Base-by-base conservation (phyloP, 2,888 invertebrate genomes). In the Pelosia muscerda region DNA sequence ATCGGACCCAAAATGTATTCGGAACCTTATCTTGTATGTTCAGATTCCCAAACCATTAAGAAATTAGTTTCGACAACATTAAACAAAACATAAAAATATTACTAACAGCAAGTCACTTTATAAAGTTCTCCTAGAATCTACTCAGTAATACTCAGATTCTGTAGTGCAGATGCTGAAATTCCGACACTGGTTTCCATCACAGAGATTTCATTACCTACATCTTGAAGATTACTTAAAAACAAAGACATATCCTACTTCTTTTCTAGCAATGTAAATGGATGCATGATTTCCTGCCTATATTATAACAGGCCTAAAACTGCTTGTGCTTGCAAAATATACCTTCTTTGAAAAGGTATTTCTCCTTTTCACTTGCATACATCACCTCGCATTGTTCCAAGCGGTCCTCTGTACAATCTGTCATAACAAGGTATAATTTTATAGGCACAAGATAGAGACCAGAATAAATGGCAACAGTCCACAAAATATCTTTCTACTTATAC, bases 11-110 rank as follows among this genome's bases (percentile, higher is more conserved):
- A 90, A 89, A 90, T 89, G 89, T 88, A 87, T 90, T 90, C 81
- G 87, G 91, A 90, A 91, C 88, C 88, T 78, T 79, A 82, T 78
- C 73, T 81, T 82, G 81, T 85, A 88, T 84, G 81, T 84, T 86
- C 83, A 85, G 89, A 90, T 90, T 93, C 87, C 91, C 88, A 91
- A 92, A 90, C 89, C 89, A 88, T 90, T 86, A 90, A 87, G 86
- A 90, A 92, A 92, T 94, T 93, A 94, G 92, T 94, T 92, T 84
- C 86, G 90, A 92, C 92, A 93, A 93, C 92, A 92, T 93, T 91
- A 91, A 93, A 93, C 90, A 92, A 92, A 93, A 93, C 90, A 91
- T 90, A 89, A 90, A 78, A 89, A 91, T 89, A 90, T 92, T 91
- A 93, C 93, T 92, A 93, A 93, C 92, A 94, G 92, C 90, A 90